Conservation (phyloP, 2,888 invertebrate genomes). For the Pristionchus exspectatus region DNA sequence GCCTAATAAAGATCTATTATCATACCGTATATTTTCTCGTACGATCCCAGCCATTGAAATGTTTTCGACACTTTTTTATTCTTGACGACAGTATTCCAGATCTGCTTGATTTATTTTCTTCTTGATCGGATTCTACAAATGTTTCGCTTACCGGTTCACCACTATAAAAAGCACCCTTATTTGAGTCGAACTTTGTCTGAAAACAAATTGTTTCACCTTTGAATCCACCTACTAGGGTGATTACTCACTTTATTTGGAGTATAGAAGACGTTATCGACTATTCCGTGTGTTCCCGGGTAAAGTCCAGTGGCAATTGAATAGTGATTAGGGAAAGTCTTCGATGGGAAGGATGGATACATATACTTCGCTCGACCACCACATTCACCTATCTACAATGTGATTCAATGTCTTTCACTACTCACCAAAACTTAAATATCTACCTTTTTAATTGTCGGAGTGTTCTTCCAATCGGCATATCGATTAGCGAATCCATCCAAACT, state of each 20-base stretch:
- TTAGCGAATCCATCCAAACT: constrained; percentile 35
- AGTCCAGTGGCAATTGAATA: constrained; percentile 46
- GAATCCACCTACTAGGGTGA: neutral
- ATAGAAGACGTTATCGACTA: constrained; percentile 33
- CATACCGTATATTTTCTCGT: constrained; percentile 39
- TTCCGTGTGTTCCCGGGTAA: constrained; percentile 21
- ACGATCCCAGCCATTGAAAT: constrained; percentile 41
- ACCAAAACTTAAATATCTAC: neutral
- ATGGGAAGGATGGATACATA: constrained; percentile 33
- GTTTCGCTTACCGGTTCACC: constrained; percentile 37
- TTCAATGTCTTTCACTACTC: too few species aligned
- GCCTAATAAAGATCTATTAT: neutral
- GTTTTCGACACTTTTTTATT: constrained; percentile 38
- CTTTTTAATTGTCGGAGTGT: constrained; percentile 18
- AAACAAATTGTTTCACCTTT: neutral
- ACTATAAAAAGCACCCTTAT: neutral
- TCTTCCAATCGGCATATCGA: neutral
- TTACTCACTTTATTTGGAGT: neutral
- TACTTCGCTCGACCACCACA: constrained; percentile 13
- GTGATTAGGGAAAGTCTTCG: constrained; percentile 51
- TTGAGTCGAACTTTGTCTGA: constrained; percentile 20
- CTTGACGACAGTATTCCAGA: constrained; percentile 52
- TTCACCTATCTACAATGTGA: neutral
- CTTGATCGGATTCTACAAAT: neutral
- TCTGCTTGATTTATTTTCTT: neutral